Evolutionary conservation across 1,140 invertebrate species (phyloP).

Genomic region (Phymastichus coffea): DNA sequence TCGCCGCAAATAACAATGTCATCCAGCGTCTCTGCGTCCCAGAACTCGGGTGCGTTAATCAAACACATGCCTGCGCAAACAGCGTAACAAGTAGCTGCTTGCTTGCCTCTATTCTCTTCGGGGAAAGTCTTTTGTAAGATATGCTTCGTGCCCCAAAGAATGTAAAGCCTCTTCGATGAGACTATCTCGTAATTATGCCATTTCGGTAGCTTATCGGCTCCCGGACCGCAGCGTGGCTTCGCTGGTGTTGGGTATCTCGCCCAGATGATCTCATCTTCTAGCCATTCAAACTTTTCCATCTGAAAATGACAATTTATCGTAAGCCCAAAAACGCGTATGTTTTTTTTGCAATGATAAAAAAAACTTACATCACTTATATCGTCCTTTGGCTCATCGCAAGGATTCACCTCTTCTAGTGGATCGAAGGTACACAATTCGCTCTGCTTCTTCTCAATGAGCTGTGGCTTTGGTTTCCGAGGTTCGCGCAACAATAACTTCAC

Average conservation of each 20-base stretch:
- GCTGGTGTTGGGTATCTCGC: background rate
- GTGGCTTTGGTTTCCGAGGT: background rate
- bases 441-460: slow-evolving; percentile 20
- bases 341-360: no score
- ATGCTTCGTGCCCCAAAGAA: slow-evolving; percentile 43
- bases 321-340: no score
- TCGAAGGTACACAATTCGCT: slow-evolving; percentile 32
- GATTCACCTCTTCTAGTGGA: no score
- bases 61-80: slow-evolving; percentile 46
- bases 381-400: background rate
- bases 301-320: no score
- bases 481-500: slow-evolving; percentile 30
- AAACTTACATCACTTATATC: no score
- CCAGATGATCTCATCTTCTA: slow-evolving; percentile 37
- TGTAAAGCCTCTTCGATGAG: slow-evolving; percentile 37
- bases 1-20: slow-evolving; percentile 45
- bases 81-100: slow-evolving; percentile 41
- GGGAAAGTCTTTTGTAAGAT: slow-evolving; percentile 39
- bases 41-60: slow-evolving; percentile 47
- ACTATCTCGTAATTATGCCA: slow-evolving; percentile 45
- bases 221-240: background rate
- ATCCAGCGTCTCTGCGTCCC: slow-evolving; percentile 40
- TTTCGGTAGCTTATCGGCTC: background rate
- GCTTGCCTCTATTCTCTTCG: slow-evolving; percentile 39
- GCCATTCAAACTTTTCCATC: slow-evolving; percentile 39